Evolutionary conservation across 2,113 vertebrate genomes (phyloP).

Genomic region (Blennius ocellaris): DNA sequence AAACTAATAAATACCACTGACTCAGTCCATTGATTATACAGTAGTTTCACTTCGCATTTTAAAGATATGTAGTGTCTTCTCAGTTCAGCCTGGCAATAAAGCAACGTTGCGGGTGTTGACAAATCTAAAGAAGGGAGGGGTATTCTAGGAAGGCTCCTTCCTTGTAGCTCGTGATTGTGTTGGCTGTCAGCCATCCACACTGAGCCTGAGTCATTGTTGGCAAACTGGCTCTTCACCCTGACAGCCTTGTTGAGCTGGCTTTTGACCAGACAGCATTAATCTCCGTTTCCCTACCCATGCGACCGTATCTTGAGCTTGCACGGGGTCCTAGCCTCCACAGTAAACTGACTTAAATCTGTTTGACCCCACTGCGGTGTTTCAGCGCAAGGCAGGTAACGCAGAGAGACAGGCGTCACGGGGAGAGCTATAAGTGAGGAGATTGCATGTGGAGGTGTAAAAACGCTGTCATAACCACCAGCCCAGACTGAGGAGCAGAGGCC

Average conservation of each 20-base stretch:
- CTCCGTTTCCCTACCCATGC: constrained; percentile 36
- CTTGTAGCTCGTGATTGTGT: constrained; percentile 47
- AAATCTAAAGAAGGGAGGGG: constrained; percentile 15
- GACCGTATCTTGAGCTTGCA: constrained; percentile 31
- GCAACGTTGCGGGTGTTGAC: constrained; percentile 23
- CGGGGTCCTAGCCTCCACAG: constrained; percentile 4
- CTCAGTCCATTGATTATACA: not conserved
- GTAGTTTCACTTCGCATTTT: not conserved
- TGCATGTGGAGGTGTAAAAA: not conserved
- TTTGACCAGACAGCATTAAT: constrained; percentile 50
- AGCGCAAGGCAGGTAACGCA: constrained; percentile 12
- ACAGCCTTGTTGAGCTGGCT: constrained; percentile 58
- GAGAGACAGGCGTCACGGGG: not conserved
- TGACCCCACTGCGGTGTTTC: not conserved
- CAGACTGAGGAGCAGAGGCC: not conserved
- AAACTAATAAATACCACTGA: too few species aligned
- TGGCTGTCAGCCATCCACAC: constrained; percentile 51
- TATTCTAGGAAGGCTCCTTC: constrained; percentile 48
- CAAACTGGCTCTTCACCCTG: constrained; percentile 49
- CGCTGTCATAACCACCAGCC: not conserved
- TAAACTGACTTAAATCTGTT: constrained; percentile 16
- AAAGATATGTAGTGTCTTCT: not conserved
- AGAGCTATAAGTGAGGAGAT: not conserved
- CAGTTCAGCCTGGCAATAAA: not conserved
- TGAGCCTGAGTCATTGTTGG: constrained; percentile 62